These are phyloP conservation scores for Silurus meridionalis DNA, from an alignment of 2,113 vertebrate species.

Conservation along the genomic window DNA sequence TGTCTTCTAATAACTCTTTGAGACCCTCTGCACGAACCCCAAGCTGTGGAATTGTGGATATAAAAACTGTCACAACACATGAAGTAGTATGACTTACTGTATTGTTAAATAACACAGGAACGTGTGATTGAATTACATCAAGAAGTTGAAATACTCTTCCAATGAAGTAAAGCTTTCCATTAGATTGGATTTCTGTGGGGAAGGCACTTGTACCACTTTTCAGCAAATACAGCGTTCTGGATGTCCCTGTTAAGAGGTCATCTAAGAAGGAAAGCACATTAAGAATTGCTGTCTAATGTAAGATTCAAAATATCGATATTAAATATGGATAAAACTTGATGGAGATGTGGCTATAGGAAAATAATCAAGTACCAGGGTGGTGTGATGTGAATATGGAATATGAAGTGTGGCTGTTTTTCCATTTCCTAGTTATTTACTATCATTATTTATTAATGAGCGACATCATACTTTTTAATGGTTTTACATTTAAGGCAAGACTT, in stretches of 20 bases:
- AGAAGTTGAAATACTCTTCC: conserved; percentile 73
- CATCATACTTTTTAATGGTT: neutral
- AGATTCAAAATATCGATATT: neutral
- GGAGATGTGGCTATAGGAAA: neutral
- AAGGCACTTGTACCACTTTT: conserved; percentile 69
- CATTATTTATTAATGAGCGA: neutral
- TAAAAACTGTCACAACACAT: neutral
- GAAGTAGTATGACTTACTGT: neutral
- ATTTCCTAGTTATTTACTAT: neutral
- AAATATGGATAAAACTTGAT: neutral
- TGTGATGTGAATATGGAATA: neutral
- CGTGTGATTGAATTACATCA: conserved; percentile 72
- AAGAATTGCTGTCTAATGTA: neutral
- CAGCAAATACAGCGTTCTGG: conserved; percentile 71
- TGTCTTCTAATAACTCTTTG: conserved; percentile 58
- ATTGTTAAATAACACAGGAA: neutral
- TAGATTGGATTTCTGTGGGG: conserved; percentile 75
- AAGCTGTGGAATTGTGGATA: conserved; percentile 57
- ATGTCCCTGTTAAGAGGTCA: conserved; percentile 71
- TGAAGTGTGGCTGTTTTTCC: neutral
- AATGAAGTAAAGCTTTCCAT: conserved; percentile 68
- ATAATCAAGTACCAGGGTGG: neutral
- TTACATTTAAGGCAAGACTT: neutral
- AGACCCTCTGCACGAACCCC: conserved; percentile 67
- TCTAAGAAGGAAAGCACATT: conserved; percentile 63